These are phyloP conservation scores for Chitala chitala DNA, from an alignment of 2,113 vertebrate species.

Conservation along the genomic window DNA sequence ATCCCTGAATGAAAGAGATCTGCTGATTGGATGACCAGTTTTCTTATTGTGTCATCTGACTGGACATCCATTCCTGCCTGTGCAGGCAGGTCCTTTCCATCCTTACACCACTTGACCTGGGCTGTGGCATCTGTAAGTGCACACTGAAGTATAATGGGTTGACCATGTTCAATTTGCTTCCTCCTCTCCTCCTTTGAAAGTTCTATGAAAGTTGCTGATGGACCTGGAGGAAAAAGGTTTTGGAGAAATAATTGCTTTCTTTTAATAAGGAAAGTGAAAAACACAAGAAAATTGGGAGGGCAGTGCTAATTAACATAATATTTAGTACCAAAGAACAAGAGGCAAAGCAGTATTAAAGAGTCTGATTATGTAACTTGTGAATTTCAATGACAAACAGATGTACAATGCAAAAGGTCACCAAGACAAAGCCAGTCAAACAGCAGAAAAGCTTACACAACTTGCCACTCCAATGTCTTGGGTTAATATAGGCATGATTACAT, in stretches of 20 bases:
- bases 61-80: constrained; percentile 68
- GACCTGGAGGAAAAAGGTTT: constrained; percentile 46
- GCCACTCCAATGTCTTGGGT: background rate
- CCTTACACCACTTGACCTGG: constrained; percentile 81
- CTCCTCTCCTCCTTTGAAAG: constrained; percentile 52
- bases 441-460: background rate
- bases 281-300: background rate
- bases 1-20: constrained; percentile 68
- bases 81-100: constrained; percentile 71
- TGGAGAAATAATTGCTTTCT: constrained; percentile 33
- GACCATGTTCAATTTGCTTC: constrained; percentile 51
- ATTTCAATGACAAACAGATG: background rate
- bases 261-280: background rate
- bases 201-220: constrained; percentile 51
- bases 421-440: constrained; percentile 8
- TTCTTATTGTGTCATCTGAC: constrained; percentile 63
- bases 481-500: background rate
- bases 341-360: background rate
- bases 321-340: constrained; percentile 4
- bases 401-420: constrained; percentile 4
- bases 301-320: background rate
- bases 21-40: constrained; percentile 68
- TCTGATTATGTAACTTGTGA: background rate
- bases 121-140: constrained; percentile 66
- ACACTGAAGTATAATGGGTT: constrained; percentile 70